Evolutionary conservation across 2,797 vertebrate genomes (phyloP).

Genomic region (Chloroceryle amazona): DNA sequence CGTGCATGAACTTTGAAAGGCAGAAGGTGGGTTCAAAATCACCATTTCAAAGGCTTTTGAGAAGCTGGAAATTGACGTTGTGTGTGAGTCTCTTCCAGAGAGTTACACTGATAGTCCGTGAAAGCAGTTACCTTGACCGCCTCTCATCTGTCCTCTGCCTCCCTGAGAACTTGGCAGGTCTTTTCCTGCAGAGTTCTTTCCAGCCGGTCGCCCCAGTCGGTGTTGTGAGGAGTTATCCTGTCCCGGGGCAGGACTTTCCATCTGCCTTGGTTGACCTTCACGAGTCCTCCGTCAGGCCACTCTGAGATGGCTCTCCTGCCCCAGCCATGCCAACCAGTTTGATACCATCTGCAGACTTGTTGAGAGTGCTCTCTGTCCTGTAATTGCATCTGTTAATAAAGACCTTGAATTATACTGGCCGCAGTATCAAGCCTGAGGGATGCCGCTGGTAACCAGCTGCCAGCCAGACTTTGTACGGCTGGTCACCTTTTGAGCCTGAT

Average conservation of each 20-base stretch:
- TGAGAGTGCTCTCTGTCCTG: not conserved
- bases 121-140: not conserved
- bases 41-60: not conserved
- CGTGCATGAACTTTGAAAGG: not conserved
- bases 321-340: not conserved
- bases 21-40: not conserved
- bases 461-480: not conserved
- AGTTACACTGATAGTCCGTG: not conserved
- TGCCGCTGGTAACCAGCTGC: not conserved
- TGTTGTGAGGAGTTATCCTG: not conserved
- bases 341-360: not conserved
- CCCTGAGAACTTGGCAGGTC: not conserved
- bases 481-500: not conserved
- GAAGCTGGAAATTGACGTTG: not conserved
- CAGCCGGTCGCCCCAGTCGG: not conserved
- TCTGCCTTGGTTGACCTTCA: not conserved
- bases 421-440: not conserved
- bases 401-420: not conserved
- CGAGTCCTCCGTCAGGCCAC: not conserved
- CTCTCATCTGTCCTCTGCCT: not conserved
- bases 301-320: not conserved
- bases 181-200: not conserved
- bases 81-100: not conserved
- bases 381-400: not conserved
- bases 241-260: not conserved